phyloP scores from a whole-genome alignment of 2,797 vertebrate genomes.

The Thaleichthys pacificus region DNA sequence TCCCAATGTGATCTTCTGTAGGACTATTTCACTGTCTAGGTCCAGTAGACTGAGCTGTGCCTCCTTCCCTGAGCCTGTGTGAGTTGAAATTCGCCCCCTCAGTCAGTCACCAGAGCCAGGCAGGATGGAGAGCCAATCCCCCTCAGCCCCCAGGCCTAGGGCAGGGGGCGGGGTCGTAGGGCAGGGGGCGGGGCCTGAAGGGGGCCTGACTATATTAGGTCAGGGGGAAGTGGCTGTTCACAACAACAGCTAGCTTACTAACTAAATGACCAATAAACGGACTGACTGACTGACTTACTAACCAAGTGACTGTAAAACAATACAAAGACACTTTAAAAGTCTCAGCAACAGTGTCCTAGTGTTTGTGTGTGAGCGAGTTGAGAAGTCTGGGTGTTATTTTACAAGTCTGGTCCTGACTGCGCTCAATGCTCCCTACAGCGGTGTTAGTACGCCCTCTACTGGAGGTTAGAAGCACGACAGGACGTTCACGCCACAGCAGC shows the following conservation, averaged over 20 bases:
- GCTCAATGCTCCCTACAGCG: background rate
- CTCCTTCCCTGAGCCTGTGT: slow-evolving; percentile 10
- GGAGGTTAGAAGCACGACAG: background rate
- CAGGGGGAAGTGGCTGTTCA: slow-evolving; percentile 36
- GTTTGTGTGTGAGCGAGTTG: background rate
- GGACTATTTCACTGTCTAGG: too few relatives aligned
- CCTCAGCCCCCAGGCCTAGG: slow-evolving; percentile 33
- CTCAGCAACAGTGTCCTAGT: too few relatives aligned
- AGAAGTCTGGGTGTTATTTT: background rate
- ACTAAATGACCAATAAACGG: too few relatives aligned
- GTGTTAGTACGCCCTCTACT: background rate
- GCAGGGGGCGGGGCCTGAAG: slow-evolving; percentile 24
- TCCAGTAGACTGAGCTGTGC: background rate
- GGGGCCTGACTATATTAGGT: slow-evolving; percentile 28
- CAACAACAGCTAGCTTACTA: background rate
- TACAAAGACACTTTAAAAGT: too few relatives aligned
- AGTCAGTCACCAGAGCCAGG: slow-evolving; percentile 26
- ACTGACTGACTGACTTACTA: too few relatives aligned
- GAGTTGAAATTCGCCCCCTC: slow-evolving; percentile 3
- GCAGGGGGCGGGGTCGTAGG: slow-evolving; percentile 24
- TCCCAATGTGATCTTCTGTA: too few relatives aligned
- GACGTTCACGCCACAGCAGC: background rate
- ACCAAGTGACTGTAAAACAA: too few relatives aligned
- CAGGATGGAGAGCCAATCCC: slow-evolving; percentile 27
- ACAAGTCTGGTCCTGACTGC: background rate